These are phyloP conservation scores for Trichosurus vulpecula DNA, from an alignment of 2,797 vertebrate genomes.

Conservation along the genomic window DNA sequence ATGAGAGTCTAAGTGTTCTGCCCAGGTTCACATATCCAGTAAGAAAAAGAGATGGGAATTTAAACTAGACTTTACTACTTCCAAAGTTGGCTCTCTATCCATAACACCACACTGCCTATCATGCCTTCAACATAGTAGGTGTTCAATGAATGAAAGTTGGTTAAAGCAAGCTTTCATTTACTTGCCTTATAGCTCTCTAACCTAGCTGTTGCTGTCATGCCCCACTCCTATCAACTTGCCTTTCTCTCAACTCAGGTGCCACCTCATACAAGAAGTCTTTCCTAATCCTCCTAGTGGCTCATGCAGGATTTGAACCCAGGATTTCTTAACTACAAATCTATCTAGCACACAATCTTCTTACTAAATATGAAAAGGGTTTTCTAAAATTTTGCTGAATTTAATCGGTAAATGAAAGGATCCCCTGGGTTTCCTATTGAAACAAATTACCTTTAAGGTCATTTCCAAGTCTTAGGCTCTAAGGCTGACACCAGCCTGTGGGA, in stretches of 20 bases:
- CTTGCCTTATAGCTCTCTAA: background rate
- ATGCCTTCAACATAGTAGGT: background rate
- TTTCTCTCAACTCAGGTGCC: background rate
- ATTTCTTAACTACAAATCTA: background rate
- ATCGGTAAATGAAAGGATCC: background rate
- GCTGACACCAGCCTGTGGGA: background rate
- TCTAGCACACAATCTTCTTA: background rate
- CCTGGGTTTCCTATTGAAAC: background rate
- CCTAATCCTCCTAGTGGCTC: background rate
- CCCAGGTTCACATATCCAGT: background rate
- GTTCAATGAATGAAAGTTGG: background rate
- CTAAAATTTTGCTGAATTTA: background rate
- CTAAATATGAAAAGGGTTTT: background rate
- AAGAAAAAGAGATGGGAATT: background rate
- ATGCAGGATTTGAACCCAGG: background rate
- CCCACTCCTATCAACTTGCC: background rate
- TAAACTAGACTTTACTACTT: background rate
- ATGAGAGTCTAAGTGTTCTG: background rate
- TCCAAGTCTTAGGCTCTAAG: background rate
- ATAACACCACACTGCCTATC: background rate
- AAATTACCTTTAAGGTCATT: background rate
- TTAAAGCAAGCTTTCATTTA: background rate
- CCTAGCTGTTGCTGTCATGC: background rate
- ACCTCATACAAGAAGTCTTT: background rate
- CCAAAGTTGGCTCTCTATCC: background rate